phyloP scores from a whole-genome alignment of 2,113 vertebrate species.

The Trogon surrucura region DNA sequence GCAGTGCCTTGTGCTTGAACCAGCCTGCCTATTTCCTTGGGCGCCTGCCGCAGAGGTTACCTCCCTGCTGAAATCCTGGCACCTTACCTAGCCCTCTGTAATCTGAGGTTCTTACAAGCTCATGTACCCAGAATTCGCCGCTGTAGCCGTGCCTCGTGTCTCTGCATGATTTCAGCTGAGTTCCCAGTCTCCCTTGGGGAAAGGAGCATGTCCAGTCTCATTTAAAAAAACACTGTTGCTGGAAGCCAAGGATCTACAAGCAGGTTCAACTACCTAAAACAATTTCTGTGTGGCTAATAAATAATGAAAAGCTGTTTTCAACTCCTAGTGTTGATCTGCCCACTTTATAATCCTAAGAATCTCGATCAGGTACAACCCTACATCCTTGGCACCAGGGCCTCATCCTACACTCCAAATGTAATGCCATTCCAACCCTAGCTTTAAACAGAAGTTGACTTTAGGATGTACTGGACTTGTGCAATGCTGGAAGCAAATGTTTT shows the following conservation, averaged over 20 bases:
- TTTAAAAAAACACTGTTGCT: neutral
- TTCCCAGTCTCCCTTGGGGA: neutral
- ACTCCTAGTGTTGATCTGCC: neutral
- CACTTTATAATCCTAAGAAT: neutral
- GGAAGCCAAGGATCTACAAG: neutral
- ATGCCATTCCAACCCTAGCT: neutral
- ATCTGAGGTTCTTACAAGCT: slow-evolving; percentile 15
- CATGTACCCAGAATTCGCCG: neutral
- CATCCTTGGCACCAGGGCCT: neutral
- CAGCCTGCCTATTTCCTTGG: slow-evolving; percentile 23
- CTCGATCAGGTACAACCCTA: neutral
- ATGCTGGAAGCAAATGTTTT: neutral
- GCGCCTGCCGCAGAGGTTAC: neutral
- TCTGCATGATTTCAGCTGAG: slow-evolving; percentile 11
- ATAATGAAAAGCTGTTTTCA: neutral
- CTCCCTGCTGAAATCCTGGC: slow-evolving; percentile 47
- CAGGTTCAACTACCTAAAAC: neutral
- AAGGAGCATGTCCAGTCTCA: neutral
- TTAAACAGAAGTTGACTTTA: neutral
- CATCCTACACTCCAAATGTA: neutral
- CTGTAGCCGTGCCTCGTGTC: neutral
- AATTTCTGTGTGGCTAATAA: neutral
- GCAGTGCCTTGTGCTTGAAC: neutral
- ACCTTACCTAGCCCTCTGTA: neutral
- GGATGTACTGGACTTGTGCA: neutral